phyloP scores from a whole-genome alignment of 1,140 invertebrate genomes.

The Cephus cinctus region DNA sequence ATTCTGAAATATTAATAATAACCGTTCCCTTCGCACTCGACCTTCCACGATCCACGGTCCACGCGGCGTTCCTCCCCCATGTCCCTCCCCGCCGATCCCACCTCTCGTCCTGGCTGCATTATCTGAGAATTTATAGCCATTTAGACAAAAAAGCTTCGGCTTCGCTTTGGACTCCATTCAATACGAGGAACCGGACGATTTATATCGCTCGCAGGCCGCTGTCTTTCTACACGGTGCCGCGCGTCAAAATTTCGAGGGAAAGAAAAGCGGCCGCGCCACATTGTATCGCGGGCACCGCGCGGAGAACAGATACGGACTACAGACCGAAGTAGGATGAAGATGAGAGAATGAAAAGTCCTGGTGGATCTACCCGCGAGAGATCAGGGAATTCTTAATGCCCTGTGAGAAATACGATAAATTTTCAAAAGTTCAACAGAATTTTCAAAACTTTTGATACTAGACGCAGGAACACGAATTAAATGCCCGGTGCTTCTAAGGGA shows the following conservation, averaged over 20 bases:
- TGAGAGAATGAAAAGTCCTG: no score
- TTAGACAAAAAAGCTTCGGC: constrained; percentile 31
- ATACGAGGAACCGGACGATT: constrained; percentile 17
- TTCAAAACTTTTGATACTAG: constrained; percentile 1
- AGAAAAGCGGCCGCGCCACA: constrained; percentile 5
- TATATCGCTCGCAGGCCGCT: no score
- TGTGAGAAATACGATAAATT: constrained; percentile 4
- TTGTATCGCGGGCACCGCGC: no score
- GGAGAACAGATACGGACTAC: no score
- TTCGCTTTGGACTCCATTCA: constrained; percentile 20
- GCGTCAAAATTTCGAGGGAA: constrained; percentile 12
- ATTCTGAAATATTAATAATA: constrained; percentile 35
- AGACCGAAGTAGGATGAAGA: no score
- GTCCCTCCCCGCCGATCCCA: background rate
- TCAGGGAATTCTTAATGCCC: no score
- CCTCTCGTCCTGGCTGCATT: constrained; percentile 15
- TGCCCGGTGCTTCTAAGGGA: no score
- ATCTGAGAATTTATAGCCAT: constrained; percentile 35
- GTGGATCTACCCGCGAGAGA: no score
- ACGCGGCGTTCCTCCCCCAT: background rate
- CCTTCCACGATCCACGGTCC: background rate
- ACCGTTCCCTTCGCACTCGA: constrained; percentile 15
- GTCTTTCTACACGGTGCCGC: no score
- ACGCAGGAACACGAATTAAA: background rate
- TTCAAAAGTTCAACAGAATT: constrained; percentile 2